Percentiles rank a stretch among this genome's conserved stretches.
Conservation (phyloP, 2,888 invertebrate genomes). For the Euproctis similis region DNA sequence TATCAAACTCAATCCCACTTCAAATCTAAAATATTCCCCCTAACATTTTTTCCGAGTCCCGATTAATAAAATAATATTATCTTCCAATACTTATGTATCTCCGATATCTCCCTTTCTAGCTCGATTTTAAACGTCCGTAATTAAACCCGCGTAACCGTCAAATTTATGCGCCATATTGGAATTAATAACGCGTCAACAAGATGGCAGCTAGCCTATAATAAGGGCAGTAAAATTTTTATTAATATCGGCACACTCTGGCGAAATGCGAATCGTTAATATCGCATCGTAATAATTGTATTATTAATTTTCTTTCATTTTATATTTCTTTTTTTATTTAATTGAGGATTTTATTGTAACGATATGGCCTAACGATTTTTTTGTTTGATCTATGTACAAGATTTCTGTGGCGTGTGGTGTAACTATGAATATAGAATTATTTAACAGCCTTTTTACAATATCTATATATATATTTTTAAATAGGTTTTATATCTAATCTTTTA, state of each 20-base stretch:
- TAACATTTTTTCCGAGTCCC: too few species aligned
- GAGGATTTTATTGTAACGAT: conserved; percentile 3
- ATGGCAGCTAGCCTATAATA: conserved; percentile 5
- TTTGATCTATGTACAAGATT: too few species aligned
- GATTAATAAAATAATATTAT: too few species aligned
- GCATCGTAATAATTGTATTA: conserved; percentile 32
- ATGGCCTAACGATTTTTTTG: too few species aligned
- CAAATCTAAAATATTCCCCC: too few species aligned
- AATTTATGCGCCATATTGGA: conserved; percentile 64
- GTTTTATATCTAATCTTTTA: too few species aligned
- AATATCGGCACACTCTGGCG: conserved; percentile 32
- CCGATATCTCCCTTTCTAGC: conserved; percentile 49
- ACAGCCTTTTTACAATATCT: too few species aligned
- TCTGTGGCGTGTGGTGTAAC: too few species aligned
- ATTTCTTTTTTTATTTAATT: conserved; percentile 7
- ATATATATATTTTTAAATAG: too few species aligned
- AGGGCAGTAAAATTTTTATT: conserved; percentile 57
- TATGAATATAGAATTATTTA: too few species aligned
- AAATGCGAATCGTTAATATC: conserved; percentile 37
- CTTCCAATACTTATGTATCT: too few species aligned
- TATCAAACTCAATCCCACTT: too few species aligned
- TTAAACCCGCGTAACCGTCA: conserved; percentile 64
- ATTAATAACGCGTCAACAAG: conserved; percentile 56
- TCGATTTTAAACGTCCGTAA: conserved; percentile 66
- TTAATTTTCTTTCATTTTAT: conserved; percentile 11